Base-by-base conservation (phyloP, 1,140 invertebrate species). In the Lamellibrachia luymesi region DNA sequence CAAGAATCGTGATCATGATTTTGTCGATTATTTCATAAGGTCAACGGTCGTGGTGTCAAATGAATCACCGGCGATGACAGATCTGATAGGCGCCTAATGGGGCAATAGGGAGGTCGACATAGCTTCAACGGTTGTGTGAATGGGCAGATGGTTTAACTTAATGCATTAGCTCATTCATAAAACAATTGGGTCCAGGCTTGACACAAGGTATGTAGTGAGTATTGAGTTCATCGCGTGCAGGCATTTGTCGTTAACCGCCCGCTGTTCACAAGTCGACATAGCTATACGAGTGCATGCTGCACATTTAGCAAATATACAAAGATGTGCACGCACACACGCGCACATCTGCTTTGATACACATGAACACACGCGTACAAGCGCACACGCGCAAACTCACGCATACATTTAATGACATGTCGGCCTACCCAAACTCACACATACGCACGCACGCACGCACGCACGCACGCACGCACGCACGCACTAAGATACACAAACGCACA, bases 391-490 rank as follows among this genome's bases (percentile, higher is more conserved):
- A 13, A 27, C 90, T 38, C 38, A 38, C 38, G 38, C 38, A 38
- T 38, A 38, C 38, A 38, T 38, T 38, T 38, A 38, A 38, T 38
- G 38, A 38, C 38, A 38, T 38, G 38, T 38, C 38, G 38, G 38
- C 0, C 38, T 38, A 38, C 38, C 38, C 38, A 38, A 38, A 91
- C 49, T 0, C 8, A n/a, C 49, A 27, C 8, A n/a, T 27, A 91
- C 1, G 2, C 27, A 91, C 8, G 22, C 27, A 91, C n/a, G 22
- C 25, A 91, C 90, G 22, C 90, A 91, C 2, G 22, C 90, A 91
- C 90, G 90, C 90, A 91, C 90, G 49, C 90, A 91, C 90, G 49
- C 49, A 91, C 90, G 49, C 90, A 91, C 90, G 90, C 90, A 91
- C 90, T 4, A 6, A 91, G 6, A 25, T 25, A 50, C 50, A 91